Base-by-base conservation (phyloP, 2,113 vertebrate genomes). In the Siniperca chuatsi region DNA sequence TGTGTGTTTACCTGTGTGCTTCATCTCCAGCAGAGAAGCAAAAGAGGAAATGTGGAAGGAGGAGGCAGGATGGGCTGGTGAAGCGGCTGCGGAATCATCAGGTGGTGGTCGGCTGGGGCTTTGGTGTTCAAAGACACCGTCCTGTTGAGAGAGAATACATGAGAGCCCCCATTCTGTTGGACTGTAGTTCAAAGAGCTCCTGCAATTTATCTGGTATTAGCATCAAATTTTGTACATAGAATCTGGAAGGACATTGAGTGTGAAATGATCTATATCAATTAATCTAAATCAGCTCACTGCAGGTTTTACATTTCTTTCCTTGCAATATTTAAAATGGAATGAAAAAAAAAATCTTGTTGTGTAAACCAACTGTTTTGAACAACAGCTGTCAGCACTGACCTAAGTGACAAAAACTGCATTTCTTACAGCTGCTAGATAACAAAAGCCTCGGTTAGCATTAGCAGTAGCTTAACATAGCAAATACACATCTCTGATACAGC, bases 1-100 rank as follows among this genome's bases (percentile, higher is more conserved):
- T 23, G 20, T 35, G 79, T 54, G 57, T 88, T 91, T 92, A 96
- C 96, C 95, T 89, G 84, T 33, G 80, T 86, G 87, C 66, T 87
- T 93, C 52, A 88, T 87, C 79, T 90, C 92, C 44, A 78, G 76
- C 68, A 83, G 80, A 50, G 90, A 81, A 33, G 93, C 78, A 52
- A 90, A 73, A n/a, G 75, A 86, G 48, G 90, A 82, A 79, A 91
- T 55, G 78, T 37, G 69, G 61, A 86, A 52, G 70, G 33, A 48
- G 48, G 62, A 64, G 54, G 72, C 33, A 20, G n/a, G 64, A 73
- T 7, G 58, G 5, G 62, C 9, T 72, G 70, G 11, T 35, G 52
- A 74, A 75, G 79, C 75, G 23, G 79, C 81, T 78, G 84, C 82
- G 77, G 87, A 83, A 81, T 79, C 72, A 61, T 82, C 80, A 20